Conservation (phyloP, 2,113 vertebrate species). For the Tychaedon coryphoeus region DNA sequence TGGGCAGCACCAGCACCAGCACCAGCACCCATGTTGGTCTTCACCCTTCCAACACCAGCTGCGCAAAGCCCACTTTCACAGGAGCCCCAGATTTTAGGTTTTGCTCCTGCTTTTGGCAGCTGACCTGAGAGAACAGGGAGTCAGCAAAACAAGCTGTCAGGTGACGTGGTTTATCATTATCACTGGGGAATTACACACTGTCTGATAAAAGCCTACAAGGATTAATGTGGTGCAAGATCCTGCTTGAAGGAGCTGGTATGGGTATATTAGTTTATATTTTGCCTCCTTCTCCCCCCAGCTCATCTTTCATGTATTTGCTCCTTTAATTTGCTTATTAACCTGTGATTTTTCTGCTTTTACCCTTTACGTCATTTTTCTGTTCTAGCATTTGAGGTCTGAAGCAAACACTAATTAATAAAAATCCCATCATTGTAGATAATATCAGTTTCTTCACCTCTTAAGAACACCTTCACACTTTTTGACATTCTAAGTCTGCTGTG, state of each 20-base stretch:
- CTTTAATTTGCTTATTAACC: background rate
- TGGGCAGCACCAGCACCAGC: rapidly evolving
- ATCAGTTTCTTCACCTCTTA: background rate
- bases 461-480: background rate
- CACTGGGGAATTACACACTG: background rate
- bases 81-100: background rate
- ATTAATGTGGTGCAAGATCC: background rate
- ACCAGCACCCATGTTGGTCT: rapidly evolving
- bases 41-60: background rate
- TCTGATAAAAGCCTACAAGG: background rate
- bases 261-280: background rate
- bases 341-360: background rate
- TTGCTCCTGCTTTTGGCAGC: background rate
- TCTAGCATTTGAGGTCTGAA: background rate
- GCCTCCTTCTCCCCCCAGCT: background rate
- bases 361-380: background rate
- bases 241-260: background rate
- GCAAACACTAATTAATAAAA: background rate
- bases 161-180: background rate
- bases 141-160: background rate
- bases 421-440: background rate
- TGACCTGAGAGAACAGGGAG: background rate
- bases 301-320: background rate
- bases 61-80: background rate
- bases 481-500: background rate